Conservation (phyloP, 2,797 vertebrate species). For the Semaprochilodus insignis region DNA sequence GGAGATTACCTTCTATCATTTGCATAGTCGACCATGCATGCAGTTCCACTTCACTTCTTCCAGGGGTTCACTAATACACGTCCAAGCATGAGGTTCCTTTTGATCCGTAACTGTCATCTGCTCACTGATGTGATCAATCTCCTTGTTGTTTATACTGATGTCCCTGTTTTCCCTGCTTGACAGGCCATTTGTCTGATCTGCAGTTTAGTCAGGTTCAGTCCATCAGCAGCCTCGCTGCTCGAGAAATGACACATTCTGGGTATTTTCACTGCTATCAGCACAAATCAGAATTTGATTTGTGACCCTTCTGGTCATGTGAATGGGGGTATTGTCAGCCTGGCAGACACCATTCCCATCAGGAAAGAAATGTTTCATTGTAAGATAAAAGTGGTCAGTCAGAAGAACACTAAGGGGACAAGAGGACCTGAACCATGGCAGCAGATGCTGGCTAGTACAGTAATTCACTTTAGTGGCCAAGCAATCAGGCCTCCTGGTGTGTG, state of each 20-base stretch:
- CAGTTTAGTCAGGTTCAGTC: not conserved
- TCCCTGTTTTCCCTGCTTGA: constrained; percentile 33
- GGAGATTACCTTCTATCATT: constrained; percentile 15
- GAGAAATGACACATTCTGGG: constrained; percentile 2
- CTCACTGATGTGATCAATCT: constrained; percentile 19
- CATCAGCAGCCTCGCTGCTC: not conserved
- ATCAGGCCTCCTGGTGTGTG: too few species aligned
- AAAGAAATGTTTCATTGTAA: too few species aligned
- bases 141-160: constrained; percentile 26
- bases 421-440: too few species aligned
- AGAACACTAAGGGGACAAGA: too few species aligned
- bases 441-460: too few species aligned
- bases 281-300: not conserved
- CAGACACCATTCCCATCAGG: too few species aligned
- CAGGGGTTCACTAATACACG: not conserved
- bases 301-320: too few species aligned
- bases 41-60: constrained; percentile 9
- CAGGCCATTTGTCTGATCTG: constrained; percentile 35
- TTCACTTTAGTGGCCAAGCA: too few species aligned
- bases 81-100: constrained; percentile 18
- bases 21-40: not conserved
- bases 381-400: too few species aligned
- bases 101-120: constrained; percentile 30
- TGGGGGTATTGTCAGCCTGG: too few species aligned
- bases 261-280: not conserved